These are phyloP conservation scores for Apis cerana DNA, from an alignment of 1,140 invertebrate genomes.

Conservation along the genomic window DNA sequence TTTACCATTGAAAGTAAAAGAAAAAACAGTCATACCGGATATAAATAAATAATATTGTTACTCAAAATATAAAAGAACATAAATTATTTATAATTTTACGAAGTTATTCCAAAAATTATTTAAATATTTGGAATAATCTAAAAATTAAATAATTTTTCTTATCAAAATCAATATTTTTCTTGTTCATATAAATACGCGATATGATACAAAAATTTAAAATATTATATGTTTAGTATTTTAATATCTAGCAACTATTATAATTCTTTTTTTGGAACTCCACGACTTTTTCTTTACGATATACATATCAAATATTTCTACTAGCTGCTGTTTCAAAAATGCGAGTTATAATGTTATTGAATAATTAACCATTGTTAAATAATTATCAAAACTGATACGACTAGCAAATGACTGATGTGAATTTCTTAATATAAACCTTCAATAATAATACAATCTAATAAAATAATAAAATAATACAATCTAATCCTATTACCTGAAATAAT, in stretches of 20 bases:
- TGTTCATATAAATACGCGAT: not conserved
- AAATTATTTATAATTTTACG: not conserved
- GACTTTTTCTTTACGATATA: slow-evolving; percentile 27
- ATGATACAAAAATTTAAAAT: not conserved
- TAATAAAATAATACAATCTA: slow-evolving; percentile 48
- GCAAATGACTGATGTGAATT: slow-evolving; percentile 81
- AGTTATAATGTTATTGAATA: not conserved
- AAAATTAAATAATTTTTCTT: not conserved
- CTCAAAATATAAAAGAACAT: not conserved
- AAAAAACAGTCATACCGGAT: not conserved
- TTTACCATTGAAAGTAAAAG: not conserved
- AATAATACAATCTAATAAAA: slow-evolving; percentile 40
- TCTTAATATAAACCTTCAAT: slow-evolving; percentile 60
- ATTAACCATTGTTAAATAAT: slow-evolving; percentile 62
- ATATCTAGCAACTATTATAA: not conserved
- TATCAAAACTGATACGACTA: slow-evolving; percentile 80
- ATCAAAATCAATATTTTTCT: not conserved
- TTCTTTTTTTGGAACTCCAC: not conserved
- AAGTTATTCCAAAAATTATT: not conserved
- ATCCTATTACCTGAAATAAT: slow-evolving; percentile 6
- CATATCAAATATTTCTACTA: slow-evolving; percentile 50
- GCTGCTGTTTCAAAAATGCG: slow-evolving; percentile 15
- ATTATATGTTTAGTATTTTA: not conserved
- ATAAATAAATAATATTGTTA: slow-evolving; percentile 2
- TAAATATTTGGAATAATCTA: not conserved